Conservation (phyloP, 2,888 invertebrate genomes). For the Phymatocera aterrima region DNA sequence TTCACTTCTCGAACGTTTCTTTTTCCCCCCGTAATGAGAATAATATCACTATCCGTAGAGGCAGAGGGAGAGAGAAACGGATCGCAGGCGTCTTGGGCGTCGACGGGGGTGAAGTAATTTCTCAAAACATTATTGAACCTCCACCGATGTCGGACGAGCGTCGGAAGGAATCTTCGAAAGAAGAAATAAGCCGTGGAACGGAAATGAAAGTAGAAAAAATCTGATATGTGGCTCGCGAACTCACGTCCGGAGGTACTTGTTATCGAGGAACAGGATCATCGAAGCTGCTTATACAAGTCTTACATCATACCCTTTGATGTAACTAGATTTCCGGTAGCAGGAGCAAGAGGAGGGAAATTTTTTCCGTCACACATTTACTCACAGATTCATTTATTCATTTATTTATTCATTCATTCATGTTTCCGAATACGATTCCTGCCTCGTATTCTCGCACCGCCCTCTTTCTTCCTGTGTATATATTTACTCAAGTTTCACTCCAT, state of each 20-base stretch:
- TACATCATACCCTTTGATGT: too few species aligned
- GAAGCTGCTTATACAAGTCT: too few species aligned
- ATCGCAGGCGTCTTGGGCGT: not conserved
- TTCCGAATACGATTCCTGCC: not conserved
- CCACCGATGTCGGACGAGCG: not conserved
- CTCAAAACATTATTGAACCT: not conserved
- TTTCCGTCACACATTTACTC: not conserved
- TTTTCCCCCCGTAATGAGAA: not conserved
- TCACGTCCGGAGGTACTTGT: too few species aligned
- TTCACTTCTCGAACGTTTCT: too few species aligned
- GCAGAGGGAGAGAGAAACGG: not conserved
- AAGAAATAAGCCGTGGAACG: not conserved
- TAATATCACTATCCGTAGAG: not conserved
- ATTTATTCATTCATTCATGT: not conserved
- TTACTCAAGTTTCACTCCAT: not conserved
- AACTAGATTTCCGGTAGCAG: too few species aligned
- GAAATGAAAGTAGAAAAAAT: too few species aligned
- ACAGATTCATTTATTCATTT: not conserved
- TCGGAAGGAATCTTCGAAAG: not conserved
- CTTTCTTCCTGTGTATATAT: not conserved
- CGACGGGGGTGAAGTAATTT: conserved; percentile 2
- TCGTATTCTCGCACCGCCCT: not conserved
- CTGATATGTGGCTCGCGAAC: too few species aligned
- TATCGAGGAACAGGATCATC: too few species aligned
- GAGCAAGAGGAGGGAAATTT: too few species aligned